Evolutionary conservation across 1,140 invertebrate species (phyloP).

Genomic region (Pogonus chalceus): DNA sequence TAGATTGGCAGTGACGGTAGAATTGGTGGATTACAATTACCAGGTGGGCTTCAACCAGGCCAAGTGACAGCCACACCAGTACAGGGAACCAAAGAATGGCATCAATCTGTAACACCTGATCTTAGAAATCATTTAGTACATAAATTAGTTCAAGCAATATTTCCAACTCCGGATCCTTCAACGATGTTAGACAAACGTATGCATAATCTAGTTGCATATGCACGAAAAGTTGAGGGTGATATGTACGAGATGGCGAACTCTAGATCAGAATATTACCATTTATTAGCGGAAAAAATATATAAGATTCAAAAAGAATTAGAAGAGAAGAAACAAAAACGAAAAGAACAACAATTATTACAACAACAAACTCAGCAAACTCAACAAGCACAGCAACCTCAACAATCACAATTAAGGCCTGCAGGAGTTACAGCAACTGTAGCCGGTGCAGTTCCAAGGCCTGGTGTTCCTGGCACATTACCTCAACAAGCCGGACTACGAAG

Average conservation of each 20-base stretch:
- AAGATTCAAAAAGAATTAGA: constrained; percentile 98
- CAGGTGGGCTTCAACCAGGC: constrained; percentile 47
- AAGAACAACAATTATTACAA: constrained; percentile 62
- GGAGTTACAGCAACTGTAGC: constrained; percentile 13
- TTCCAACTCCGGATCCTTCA: constrained; percentile 89
- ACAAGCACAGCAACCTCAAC: constrained; percentile 33
- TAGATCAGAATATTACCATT: constrained; percentile 94
- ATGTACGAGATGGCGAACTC: constrained; percentile 99
- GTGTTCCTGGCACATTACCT: constrained; percentile 7
- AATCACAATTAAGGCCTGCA: constrained; percentile 34
- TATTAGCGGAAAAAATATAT: constrained; percentile 98
- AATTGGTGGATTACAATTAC: constrained; percentile 43
- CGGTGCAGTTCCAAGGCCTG: constrained; percentile 21
- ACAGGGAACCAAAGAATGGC: constrained; percentile 94
- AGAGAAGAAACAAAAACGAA: constrained; percentile 76
- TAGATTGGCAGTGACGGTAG: constrained; percentile 21
- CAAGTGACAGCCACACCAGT: constrained; percentile 70
- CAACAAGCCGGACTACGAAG: constrained; percentile 18
- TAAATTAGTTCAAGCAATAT: constrained; percentile 99
- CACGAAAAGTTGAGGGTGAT: constrained; percentile 96
- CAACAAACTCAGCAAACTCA: constrained; percentile 43
- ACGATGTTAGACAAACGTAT: constrained; percentile 91
- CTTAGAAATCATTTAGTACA: constrained; percentile 97
- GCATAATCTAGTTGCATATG: constrained; percentile 96
- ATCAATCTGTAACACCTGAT: constrained; percentile 91